Evolutionary conservation across 2,113 vertebrate species (phyloP).

Genomic region (Rana temporaria): DNA sequence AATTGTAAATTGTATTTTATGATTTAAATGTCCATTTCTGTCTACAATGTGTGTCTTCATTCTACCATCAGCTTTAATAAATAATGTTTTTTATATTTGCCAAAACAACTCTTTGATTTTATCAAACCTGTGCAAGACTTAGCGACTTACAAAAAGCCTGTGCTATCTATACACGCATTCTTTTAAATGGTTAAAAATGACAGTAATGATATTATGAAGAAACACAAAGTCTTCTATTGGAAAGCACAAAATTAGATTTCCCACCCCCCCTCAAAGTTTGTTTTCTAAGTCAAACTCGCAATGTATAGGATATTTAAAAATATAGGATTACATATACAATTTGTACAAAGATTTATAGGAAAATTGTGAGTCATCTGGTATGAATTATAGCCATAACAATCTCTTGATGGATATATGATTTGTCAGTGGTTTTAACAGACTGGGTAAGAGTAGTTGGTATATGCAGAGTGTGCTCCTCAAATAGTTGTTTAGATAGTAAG

Average conservation of each 20-base stretch:
- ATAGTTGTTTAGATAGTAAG: too few species aligned
- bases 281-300: slow-evolving; percentile 6
- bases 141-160: not conserved
- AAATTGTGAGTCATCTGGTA: slow-evolving; percentile 23
- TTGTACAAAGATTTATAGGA: slow-evolving; percentile 22
- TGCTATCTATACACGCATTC: not conserved
- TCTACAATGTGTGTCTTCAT: too few species aligned
- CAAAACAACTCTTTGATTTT: not conserved
- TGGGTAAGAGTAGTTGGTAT: too few species aligned
- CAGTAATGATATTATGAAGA: too few species aligned
- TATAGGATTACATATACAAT: slow-evolving; percentile 25
- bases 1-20: too few species aligned
- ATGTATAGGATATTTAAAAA: slow-evolving; percentile 8
- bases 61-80: too few species aligned
- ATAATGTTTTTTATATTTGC: not conserved
- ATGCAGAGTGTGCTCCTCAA: too few species aligned
- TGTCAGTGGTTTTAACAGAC: too few species aligned
- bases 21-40: too few species aligned
- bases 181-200: not conserved
- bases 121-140: too few species aligned
- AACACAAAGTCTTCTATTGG: not conserved
- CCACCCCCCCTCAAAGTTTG: not conserved
- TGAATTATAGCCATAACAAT: not conserved
- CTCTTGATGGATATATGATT: not conserved
- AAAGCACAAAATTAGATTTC: not conserved